Evolutionary conservation across 2,888 invertebrate species (phyloP).

Genomic region (Scrobipalpa costella): DNA sequence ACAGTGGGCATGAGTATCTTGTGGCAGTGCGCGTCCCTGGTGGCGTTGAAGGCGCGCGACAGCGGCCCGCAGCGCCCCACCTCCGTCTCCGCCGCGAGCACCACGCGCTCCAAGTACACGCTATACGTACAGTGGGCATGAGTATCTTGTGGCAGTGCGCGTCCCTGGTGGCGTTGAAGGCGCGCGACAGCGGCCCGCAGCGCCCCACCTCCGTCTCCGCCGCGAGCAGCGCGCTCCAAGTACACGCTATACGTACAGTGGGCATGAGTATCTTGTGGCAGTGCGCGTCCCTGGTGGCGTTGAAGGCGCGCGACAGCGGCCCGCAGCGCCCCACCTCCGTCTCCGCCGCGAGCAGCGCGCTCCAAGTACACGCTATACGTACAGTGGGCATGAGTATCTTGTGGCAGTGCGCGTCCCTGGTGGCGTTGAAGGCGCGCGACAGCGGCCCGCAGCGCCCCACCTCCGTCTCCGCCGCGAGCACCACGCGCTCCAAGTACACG

Average conservation of each 20-base stretch:
- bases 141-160: constrained; percentile 87
- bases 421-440: constrained; percentile 66
- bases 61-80: constrained; percentile 84
- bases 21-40: constrained; percentile 86
- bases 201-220: neutral
- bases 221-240: too few species aligned
- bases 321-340: constrained; percentile 45
- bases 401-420: neutral
- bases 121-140: constrained; percentile 86
- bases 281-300: constrained; percentile 84
- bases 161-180: constrained; percentile 85
- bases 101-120: too few species aligned
- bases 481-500: too few species aligned
- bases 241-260: constrained; percentile 2
- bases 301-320: constrained; percentile 86
- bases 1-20: constrained; percentile 75
- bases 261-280: constrained; percentile 89
- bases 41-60: constrained; percentile 85
- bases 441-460: constrained; percentile 1
- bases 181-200: constrained; percentile 80
- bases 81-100: too few species aligned
- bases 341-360: too few species aligned
- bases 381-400: constrained; percentile 78
- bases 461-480: neutral
- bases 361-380: neutral